phyloP scores from a whole-genome alignment of 2,797 vertebrate genomes.

The Ambastaia sidthimunki region DNA sequence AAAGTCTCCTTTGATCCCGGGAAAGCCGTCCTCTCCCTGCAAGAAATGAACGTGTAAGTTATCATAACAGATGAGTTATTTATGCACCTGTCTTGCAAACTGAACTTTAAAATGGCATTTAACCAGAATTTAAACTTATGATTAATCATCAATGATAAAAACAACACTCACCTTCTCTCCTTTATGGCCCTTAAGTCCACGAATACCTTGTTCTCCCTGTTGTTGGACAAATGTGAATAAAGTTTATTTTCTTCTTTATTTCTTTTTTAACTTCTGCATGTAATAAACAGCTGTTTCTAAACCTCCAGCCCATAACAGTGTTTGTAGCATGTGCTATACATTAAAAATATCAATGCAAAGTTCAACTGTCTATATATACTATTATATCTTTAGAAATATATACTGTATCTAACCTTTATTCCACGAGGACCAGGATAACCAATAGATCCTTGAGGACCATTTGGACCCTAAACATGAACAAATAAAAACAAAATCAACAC shows the following conservation, averaged over 20 bases:
- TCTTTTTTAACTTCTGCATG: too few species aligned
- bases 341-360: too few species aligned
- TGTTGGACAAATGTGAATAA: conserved; percentile 14
- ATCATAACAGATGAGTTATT: not conserved
- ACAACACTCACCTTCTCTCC: conserved; percentile 85
- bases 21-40: conserved; percentile 92
- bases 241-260: not conserved
- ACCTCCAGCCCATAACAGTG: too few species aligned
- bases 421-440: conserved; percentile 94
- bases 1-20: conserved; percentile 90
- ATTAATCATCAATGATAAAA: not conserved
- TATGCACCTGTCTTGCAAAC: too few species aligned
- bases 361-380: too few species aligned
- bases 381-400: not conserved
- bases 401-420: conserved; percentile 78
- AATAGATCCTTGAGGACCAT: conserved; percentile 87
- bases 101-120: not conserved
- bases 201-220: conserved; percentile 88
- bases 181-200: conserved; percentile 91
- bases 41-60: conserved; percentile 30
- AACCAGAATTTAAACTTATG: not conserved
- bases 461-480: conserved; percentile 80
- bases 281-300: too few species aligned
- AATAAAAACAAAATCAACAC: not conserved
- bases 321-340: too few species aligned